Base-by-base conservation (phyloP, 2,797 vertebrate genomes). In the Chelon labrosus region DNA sequence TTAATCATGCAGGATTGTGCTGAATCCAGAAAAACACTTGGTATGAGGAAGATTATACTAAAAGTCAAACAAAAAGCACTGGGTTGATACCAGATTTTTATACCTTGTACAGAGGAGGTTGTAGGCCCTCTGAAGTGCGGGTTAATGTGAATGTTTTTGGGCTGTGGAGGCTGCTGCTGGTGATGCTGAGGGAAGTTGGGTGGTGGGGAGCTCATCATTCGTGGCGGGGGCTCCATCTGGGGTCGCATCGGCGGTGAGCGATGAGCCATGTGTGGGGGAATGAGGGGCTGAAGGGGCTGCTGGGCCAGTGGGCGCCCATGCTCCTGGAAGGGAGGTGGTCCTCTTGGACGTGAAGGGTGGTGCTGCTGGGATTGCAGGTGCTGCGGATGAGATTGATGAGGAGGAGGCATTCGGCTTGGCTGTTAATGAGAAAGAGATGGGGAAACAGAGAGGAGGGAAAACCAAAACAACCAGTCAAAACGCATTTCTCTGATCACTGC, bases 71-170 rank as follows among this genome's bases (percentile, higher is more conserved):
- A 49, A 49, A 49, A 22, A 53, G 11, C 31, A 47, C 44, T 46
- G 42, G 8, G 27, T 9, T 59, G 39, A 46, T 3, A 19, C 17
- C 57, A 39, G 41, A 46, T 50, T 37, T 27, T 72, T 90, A 11
- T 88, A 99, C 98, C 97, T 97, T 97, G 97, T 1, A 96, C 96
- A 37, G 97, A 94, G 0, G 97, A 93, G 57, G 97, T 94, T 19
- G 96, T 88, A 0, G 96, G 96, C 51, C 98, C 98, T 93, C 98
- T 96, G 93, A 99, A 99, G 94, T 99, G 98, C 0, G 98, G 98
- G 82, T 99, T 99, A 86, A 99, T 99, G 89, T 99, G 98, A 78
- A 99, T 99, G 84, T 99, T 99, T 93, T 99, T 99, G 59, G 97
- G 95, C 79, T 97, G 97, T 37, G 96, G 95, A 5, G 90, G 92